A percentile compares a stretch with the other conserved stretches of the same genome.
phyloP scores from a whole-genome alignment of 2,797 vertebrate species.

The Muraenolepis orangiensis region DNA sequence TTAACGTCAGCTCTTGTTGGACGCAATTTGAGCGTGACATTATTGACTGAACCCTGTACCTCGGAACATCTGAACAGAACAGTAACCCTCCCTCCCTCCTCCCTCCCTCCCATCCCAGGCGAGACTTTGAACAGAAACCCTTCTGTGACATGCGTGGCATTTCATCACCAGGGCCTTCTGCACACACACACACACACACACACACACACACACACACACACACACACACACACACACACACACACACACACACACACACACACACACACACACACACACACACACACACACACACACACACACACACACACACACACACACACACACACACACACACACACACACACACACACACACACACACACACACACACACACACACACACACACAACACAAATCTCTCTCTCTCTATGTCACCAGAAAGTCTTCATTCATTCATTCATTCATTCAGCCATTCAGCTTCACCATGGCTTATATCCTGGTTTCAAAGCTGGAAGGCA shows the following conservation, averaged over 20 bases:
- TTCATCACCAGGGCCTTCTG: conserved; percentile 4
- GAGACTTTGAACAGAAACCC: conserved; percentile 4
- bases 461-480: conserved; percentile 30
- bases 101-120: neutral
- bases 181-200: neutral
- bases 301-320: neutral
- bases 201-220: conserved; percentile 1
- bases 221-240: conserved; percentile 1
- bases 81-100: neutral
- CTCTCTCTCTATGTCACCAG: no score
- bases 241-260: conserved; percentile 11
- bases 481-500: conserved; percentile 38
- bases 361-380: conserved; percentile 13
- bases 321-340: conserved; percentile 1
- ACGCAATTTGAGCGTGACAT: neutral
- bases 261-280: neutral
- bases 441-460: no score
- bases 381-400: conserved; percentile 6
- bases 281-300: neutral
- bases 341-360: conserved; percentile 2
- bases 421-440: neutral
- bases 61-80: neutral
- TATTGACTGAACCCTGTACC: neutral
- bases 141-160: conserved; percentile 39
- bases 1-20: neutral